These are phyloP conservation scores for Dynastes grantii DNA, from an alignment of 2,888 invertebrate genomes.

Conservation along the genomic window DNA sequence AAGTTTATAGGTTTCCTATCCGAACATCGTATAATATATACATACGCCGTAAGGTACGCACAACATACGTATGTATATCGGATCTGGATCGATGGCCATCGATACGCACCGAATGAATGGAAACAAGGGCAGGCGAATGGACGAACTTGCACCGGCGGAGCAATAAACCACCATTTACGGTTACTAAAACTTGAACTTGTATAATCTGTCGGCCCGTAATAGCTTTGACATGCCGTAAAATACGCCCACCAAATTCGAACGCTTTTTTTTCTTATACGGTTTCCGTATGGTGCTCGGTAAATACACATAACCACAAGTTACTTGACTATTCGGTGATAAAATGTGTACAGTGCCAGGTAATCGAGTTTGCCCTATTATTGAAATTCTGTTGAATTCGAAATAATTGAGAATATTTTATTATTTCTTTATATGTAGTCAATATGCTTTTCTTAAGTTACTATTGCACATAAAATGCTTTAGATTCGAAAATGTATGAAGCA, in stretches of 20 bases:
- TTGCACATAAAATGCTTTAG: too few species aligned
- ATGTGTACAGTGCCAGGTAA: background rate
- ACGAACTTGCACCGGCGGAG: slow-evolving; percentile 23
- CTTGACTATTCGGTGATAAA: background rate
- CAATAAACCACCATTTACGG: slow-evolving; percentile 57
- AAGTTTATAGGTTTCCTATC: too few species aligned
- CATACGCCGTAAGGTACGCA: too few species aligned
- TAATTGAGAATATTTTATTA: too few species aligned
- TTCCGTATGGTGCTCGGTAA: background rate
- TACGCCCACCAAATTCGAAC: slow-evolving; percentile 56
- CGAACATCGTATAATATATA: too few species aligned
- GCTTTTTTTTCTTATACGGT: slow-evolving; percentile 41
- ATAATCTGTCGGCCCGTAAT: slow-evolving; percentile 58
- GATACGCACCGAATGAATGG: slow-evolving; percentile 10
- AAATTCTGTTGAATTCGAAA: too few species aligned
- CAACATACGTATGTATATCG: background rate
- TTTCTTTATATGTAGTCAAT: too few species aligned
- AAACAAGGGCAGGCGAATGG: slow-evolving; percentile 14
- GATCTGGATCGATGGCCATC: slow-evolving; percentile 12
- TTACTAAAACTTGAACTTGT: slow-evolving; percentile 55
- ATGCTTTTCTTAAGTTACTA: too few species aligned
- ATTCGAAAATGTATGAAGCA: too few species aligned
- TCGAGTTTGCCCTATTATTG: too few species aligned
- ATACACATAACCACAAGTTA: background rate
- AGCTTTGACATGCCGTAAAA: slow-evolving; percentile 59